Evolutionary conservation across 2,113 vertebrate genomes (phyloP).

Genomic region (Peromyscus leucopus): DNA sequence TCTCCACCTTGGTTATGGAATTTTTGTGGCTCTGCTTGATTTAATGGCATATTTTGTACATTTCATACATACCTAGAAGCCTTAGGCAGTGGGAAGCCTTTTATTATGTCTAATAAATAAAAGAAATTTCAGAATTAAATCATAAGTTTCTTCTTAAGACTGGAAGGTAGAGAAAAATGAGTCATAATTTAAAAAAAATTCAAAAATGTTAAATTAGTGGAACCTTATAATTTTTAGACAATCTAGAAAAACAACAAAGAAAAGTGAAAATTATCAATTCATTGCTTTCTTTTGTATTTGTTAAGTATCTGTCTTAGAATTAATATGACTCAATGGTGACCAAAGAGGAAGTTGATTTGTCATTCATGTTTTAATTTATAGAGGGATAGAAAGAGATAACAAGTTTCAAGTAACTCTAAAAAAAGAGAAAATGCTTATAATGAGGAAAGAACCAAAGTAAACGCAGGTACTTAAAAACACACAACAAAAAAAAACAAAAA

Average conservation of each 20-base stretch:
- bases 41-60: slow-evolving; percentile 58
- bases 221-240: slow-evolving; percentile 11
- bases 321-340: background rate
- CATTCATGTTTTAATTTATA: slow-evolving; percentile 28
- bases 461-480: background rate
- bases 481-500: background rate
- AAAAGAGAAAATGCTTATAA: slow-evolving; percentile 32
- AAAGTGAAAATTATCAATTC: background rate
- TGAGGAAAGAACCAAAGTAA: slow-evolving; percentile 8
- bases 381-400: background rate
- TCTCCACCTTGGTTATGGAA: slow-evolving; percentile 49
- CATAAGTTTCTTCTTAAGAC: slow-evolving; percentile 30
- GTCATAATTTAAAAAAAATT: background rate
- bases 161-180: background rate
- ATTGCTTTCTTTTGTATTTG: background rate
- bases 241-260: background rate
- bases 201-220: background rate
- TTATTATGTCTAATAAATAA: slow-evolving; percentile 69
- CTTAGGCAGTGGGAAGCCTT: slow-evolving; percentile 12
- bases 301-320: background rate
- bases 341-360: slow-evolving; percentile 37
- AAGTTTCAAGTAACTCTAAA: slow-evolving; percentile 35
- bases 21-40: slow-evolving; percentile 50
- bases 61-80: slow-evolving; percentile 43
- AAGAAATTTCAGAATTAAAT: slow-evolving; percentile 16